Percentiles rank a stretch among this genome's conserved stretches.
phyloP scores from a whole-genome alignment of 2,797 vertebrate genomes.

The Menidia menidia region DNA sequence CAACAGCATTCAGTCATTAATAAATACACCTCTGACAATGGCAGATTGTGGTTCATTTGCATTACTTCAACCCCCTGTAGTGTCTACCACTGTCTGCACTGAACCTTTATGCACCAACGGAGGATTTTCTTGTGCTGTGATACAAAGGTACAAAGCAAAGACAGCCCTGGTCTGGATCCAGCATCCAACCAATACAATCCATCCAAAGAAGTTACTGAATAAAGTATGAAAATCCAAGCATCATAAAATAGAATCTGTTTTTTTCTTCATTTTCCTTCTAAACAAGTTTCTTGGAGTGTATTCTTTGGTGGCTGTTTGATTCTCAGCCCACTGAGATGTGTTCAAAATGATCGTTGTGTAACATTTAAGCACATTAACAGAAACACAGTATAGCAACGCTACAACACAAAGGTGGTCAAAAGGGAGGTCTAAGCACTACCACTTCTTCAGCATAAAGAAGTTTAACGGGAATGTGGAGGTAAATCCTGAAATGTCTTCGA shows the following conservation, averaged over 20 bases:
- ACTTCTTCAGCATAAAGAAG: constrained; percentile 33
- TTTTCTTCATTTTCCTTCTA: constrained; percentile 11
- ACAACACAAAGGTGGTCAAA: constrained; percentile 9
- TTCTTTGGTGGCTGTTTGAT: constrained; percentile 63
- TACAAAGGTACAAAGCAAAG: constrained; percentile 30
- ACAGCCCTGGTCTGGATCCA: constrained; percentile 21
- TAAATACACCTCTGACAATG: constrained; percentile 80
- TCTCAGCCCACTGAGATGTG: constrained; percentile 31
- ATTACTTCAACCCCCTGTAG: constrained; percentile 74
- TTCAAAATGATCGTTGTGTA: constrained; percentile 34
- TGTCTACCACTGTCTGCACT: constrained; percentile 66
- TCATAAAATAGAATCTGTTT: constrained; percentile 30
- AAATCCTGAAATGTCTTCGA: constrained; percentile 55
- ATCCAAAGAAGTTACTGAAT: constrained; percentile 16
- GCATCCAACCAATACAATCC: constrained; percentile 39
- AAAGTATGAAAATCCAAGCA: constrained; percentile 32
- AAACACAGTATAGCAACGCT: constrained; percentile 9
- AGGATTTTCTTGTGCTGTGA: constrained; percentile 52
- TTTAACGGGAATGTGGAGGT: constrained; percentile 64
- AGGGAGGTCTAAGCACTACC: constrained; percentile 32
- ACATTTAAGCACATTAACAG: constrained; percentile 35
- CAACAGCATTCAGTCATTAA: constrained; percentile 69
- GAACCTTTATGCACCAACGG: constrained; percentile 57
- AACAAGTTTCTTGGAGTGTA: constrained; percentile 48
- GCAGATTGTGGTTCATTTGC: constrained; percentile 79